A percentile compares a stretch with the other conserved stretches of the same genome.
Conservation (phyloP, 2,888 invertebrate species). For the Trichogramma evanescens region DNA sequence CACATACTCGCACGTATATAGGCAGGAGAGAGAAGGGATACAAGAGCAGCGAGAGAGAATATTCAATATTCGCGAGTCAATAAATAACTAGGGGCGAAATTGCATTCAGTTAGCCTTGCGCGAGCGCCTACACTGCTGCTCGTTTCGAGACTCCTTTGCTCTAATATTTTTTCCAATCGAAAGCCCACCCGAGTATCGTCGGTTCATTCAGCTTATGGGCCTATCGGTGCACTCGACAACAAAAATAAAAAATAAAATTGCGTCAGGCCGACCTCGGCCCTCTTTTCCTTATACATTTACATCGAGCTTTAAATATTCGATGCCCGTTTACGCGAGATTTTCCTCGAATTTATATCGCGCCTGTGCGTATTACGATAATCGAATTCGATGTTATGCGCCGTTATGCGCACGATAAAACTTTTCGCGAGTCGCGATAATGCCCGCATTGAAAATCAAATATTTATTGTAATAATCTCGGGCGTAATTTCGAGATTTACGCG, state of each 20-base stretch:
- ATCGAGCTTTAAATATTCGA: neutral
- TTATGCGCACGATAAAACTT: neutral
- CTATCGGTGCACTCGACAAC: no score
- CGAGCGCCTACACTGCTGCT: no score
- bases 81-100: conserved; percentile 7
- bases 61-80: conserved; percentile 14
- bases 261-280: neutral
- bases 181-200: no score
- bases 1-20: no score
- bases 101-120: no score
- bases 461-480: neutral
- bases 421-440: neutral
- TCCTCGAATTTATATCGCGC: neutral
- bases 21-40: no score
- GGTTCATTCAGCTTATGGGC: no score
- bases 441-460: neutral
- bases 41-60: conserved; percentile 4
- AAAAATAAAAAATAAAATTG: conserved; percentile 5
- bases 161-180: no score
- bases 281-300: neutral
- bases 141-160: no score
- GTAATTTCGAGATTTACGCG: neutral
- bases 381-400: neutral
- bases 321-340: neutral
- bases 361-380: neutral